Percentiles rank a stretch among this genome's conserved stretches.
Conservation (phyloP, 2,113 vertebrate genomes). For the Eolophus roseicapilla region DNA sequence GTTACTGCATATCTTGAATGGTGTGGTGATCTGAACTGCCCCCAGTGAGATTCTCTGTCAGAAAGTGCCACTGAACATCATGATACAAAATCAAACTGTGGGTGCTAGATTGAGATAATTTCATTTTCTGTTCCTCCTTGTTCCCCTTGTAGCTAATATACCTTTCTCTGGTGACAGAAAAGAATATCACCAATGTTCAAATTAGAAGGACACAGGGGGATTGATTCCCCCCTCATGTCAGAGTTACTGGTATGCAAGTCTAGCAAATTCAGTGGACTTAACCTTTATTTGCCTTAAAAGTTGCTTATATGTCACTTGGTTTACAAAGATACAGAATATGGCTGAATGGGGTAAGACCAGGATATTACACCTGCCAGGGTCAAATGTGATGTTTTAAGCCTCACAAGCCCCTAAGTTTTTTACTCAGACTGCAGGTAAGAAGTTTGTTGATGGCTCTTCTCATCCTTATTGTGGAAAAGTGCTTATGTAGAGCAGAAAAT, state of each 20-base stretch:
- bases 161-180: not conserved
- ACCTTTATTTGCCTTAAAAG: not conserved
- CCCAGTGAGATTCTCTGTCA: not conserved
- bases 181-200: not conserved
- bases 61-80: not conserved
- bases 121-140: not conserved
- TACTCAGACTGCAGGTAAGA: not conserved
- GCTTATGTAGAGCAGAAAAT: not conserved
- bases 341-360: not conserved
- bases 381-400: not conserved
- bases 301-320: not conserved
- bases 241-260: not conserved
- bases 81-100: not conserved
- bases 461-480: not conserved
- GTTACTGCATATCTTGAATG: not conserved
- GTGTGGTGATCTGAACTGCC: not conserved
- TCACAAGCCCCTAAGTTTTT: not conserved
- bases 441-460: not conserved
- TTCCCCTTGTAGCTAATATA: not conserved
- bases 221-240: not conserved
- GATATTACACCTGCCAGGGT: not conserved
- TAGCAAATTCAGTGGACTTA: not conserved
- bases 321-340: not conserved
- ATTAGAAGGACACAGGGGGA: not conserved
- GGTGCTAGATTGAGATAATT: not conserved